Evolutionary conservation across 2,797 vertebrate species (phyloP).

Genomic region (Loriculus beryllinus): DNA sequence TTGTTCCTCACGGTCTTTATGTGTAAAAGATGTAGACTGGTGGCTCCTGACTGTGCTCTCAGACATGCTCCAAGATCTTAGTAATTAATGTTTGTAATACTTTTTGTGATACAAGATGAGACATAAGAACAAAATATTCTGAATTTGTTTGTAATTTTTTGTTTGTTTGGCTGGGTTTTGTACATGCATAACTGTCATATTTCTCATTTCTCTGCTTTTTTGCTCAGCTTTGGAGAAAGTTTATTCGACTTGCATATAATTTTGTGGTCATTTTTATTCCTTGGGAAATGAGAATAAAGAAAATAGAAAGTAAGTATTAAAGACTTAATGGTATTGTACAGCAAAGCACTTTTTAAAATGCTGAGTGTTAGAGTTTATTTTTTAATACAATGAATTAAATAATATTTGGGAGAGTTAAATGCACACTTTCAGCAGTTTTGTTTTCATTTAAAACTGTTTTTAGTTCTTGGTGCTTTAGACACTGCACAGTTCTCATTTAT

Average conservation of each 20-base stretch:
- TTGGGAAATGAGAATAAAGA: constrained; percentile 98
- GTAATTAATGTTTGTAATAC: not conserved
- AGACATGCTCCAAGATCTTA: not conserved
- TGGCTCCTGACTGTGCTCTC: not conserved
- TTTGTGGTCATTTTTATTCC: constrained; percentile 91
- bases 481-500: not conserved
- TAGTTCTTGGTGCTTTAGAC: not conserved
- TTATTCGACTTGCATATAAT: constrained; percentile 89
- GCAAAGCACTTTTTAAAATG: not conserved
- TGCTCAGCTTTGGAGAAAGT: constrained; percentile 89
- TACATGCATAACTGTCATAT: not conserved
- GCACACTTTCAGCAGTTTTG: not conserved
- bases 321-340: not conserved
- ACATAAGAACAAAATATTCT: not conserved
- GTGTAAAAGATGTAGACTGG: not conserved
- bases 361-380: not conserved
- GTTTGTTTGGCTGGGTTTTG: not conserved
- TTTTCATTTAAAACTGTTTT: not conserved
- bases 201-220: not conserved
- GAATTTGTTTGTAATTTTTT: not conserved
- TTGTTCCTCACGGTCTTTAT: not conserved
- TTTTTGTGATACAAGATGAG: not conserved
- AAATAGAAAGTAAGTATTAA: constrained; percentile 92
- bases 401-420: not conserved
- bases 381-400: not conserved